Percentiles rank a stretch among this genome's conserved stretches.
These are phyloP conservation scores for Thamnophis elegans DNA, from an alignment of 2,797 vertebrate species.

Conservation along the genomic window DNA sequence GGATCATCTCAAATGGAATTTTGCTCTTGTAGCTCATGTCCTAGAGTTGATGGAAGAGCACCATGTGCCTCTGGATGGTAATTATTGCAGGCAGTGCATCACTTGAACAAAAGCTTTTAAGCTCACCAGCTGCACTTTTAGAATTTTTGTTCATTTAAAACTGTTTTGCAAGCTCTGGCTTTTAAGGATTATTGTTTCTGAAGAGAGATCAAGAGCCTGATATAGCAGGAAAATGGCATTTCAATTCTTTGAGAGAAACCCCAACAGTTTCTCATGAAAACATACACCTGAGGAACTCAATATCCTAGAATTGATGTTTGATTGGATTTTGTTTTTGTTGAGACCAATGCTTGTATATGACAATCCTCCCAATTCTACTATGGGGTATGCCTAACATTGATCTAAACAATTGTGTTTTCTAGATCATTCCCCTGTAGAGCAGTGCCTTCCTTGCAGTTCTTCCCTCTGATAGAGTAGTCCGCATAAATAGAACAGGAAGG, in stretches of 20 bases:
- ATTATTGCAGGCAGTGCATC: neutral
- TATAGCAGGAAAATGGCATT: neutral
- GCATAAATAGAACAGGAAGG: neutral
- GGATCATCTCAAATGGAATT: neutral
- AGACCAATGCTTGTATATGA: neutral
- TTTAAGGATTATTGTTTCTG: neutral
- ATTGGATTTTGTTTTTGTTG: neutral
- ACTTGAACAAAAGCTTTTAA: slow-evolving; percentile 20
- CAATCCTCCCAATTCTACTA: neutral
- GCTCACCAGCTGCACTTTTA: neutral
- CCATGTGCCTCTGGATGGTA: neutral
- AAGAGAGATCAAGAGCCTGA: neutral
- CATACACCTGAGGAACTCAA: neutral
- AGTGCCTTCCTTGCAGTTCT: neutral
- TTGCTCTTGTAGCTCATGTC: slow-evolving; percentile 5
- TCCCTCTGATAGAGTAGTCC: neutral
- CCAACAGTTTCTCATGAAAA: neutral
- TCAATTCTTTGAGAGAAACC: neutral
- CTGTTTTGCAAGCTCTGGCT: neutral
- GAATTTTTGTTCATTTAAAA: neutral
- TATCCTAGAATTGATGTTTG: neutral
- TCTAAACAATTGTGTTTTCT: neutral
- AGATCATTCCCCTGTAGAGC: neutral
- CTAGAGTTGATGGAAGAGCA: neutral
- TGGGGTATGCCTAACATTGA: neutral